Base-by-base conservation (phyloP, 2,888 invertebrate species). In the Polymixis flavicincta region DNA sequence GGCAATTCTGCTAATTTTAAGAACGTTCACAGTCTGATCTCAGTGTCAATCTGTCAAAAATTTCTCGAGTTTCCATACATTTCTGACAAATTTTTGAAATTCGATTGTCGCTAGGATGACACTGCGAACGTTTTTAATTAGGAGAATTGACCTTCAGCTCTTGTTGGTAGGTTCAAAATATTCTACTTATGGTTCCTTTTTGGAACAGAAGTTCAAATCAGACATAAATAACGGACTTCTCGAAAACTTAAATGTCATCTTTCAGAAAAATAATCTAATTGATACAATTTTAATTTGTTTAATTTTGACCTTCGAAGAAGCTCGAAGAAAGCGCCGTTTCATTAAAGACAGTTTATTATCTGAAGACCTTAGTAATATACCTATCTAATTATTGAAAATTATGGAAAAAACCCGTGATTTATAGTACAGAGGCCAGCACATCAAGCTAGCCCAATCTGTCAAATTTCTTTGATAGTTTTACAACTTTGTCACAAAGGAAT, bases 361-460 rank as follows among this genome's bases (percentile, higher is more conserved):
- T 19, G 2, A 37, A 54, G 28, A 19, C 9, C 11, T 61, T 22
- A 72, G 45, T 37, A 37, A 37, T 37, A 6, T 37, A 37, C 6
- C 37, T 5, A 0, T 5, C 37, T 14, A 59, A 8, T 28, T 64
- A 22, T 54, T 17, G 37, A 32, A 42, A 50, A 61, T 48, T 28
- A n/a, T 42, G 22, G 54, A 6, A 50, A n/a, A 72, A 55, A 48
- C n/a, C 48, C 17, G 28, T 54, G 25, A 72, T 72, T 73, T 57
- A 37, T 54, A 54, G 17, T 28, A n/a, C n/a, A n/a, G n/a, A n/a
- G n/a, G n/a, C n/a, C n/a, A n/a, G n/a, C n/a, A n/a, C n/a, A n/a
- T n/a, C n/a, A n/a, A n/a, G n/a, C n/a, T n/a, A n/a, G n/a, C n/a
- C n/a, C n/a, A n/a, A n/a, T n/a, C n/a, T n/a, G n/a, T n/a, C n/a